Evolutionary conservation across 1,140 invertebrate genomes (phyloP).

Genomic region (Sycophaga agraensis): DNA sequence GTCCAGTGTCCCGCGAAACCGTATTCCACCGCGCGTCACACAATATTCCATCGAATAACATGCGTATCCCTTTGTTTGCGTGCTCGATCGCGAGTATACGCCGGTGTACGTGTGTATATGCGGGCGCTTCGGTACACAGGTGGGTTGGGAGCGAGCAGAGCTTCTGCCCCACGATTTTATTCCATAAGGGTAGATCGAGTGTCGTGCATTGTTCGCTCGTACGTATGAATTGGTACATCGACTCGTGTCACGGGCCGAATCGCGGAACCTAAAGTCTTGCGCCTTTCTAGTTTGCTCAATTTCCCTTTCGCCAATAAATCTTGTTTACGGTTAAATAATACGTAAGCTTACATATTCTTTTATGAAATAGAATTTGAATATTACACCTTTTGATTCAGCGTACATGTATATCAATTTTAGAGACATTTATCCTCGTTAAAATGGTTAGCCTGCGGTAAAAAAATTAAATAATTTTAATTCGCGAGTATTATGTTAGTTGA

Average conservation of each 20-base stretch:
- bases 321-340: no score
- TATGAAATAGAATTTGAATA: no score
- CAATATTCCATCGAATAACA: constrained; percentile 36
- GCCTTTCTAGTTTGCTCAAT: not conserved
- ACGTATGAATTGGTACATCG: no score
- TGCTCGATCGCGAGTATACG: not conserved
- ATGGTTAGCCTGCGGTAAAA: no score
- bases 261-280: not conserved
- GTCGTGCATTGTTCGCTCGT: not conserved
- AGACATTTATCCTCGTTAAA: no score
- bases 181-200: constrained; percentile 30
- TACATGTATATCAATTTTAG: no score
- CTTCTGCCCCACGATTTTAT: constrained; percentile 21
- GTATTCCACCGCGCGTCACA: constrained; percentile 41
- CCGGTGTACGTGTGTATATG: not conserved
- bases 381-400: no score
- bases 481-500: no score
- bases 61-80: constrained; percentile 18
- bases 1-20: constrained; percentile 34
- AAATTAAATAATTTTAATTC: no score
- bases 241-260: no score
- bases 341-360: no score
- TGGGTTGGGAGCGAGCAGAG: constrained; percentile 25
- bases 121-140: constrained; percentile 31
- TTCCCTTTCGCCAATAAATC: not conserved